Base-by-base conservation (phyloP, 1,140 invertebrate species). In the Drosophila insularis region DNA sequence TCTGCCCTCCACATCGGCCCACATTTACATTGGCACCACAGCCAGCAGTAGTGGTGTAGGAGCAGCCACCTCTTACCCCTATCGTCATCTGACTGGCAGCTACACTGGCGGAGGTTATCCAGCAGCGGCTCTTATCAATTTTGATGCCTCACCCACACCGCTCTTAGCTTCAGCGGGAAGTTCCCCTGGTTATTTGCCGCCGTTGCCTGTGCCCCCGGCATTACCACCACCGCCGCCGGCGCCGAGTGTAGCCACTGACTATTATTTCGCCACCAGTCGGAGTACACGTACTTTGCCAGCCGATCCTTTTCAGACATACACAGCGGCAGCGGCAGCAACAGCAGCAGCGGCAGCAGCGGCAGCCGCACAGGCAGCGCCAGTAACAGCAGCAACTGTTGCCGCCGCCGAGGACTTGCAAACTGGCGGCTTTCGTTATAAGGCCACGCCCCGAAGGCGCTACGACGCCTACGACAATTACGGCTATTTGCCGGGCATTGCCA, bases 391-490 rank as follows among this genome's bases (percentile, higher is more conserved):
- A 74, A 73, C 55, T 8, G 66, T 70, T 21, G 74, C 63, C 37
- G 75, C 76, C 54, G 84, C 78, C 46, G 84, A 84, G 81, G 81
- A 82, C 71, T 72, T 90, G 65, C 79, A 91, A 86, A 55, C 86
- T 90, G 81, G 89, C 77, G 71, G 65, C 68, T 89, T 89, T 89
- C 80, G 81, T 43, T 89, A 87, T 74, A 79, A 91, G 80, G 72
- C 85, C 56, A 78, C 90, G 75, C 74, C 85, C 69, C 55, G 80
- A 59, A 76, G 84, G 80, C 77, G 84, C 64, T 86, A 89, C 82
- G 82, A 86, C 82, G 82, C 82, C 64, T 86, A 86, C 82, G 82
- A 86, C 67, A 86, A 89, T 65, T 89, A 89, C 84, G 84, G 84
- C 63, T 89, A 89, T 67, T 64, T 89, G 84, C 84, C 84, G 50